These are phyloP conservation scores for Phrixothrix hirtus DNA, from an alignment of 2,888 invertebrate species.

Conservation along the genomic window DNA sequence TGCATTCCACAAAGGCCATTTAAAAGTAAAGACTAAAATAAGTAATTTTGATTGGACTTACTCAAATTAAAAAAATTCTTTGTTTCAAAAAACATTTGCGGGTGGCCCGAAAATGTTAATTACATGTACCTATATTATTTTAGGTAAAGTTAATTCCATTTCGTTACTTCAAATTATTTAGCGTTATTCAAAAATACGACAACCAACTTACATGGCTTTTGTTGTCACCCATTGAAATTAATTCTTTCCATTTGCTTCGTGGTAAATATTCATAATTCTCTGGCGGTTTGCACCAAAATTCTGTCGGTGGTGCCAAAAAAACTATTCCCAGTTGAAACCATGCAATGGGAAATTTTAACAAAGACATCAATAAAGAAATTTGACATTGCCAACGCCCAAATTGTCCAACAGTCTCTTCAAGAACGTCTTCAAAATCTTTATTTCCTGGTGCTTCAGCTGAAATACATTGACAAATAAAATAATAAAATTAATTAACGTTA, in stretches of 20 bases:
- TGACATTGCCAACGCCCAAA: constrained; percentile 65
- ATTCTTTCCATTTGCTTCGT: constrained; percentile 57
- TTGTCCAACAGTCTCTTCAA: constrained; percentile 57
- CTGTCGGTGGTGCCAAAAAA: constrained; percentile 64
- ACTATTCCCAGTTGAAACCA: constrained; percentile 68
- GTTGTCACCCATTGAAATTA: constrained; percentile 38
- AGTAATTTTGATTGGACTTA: too few species aligned
- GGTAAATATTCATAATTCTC: constrained; percentile 40
- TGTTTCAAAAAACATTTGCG: too few species aligned
- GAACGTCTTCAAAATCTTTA: constrained; percentile 1
- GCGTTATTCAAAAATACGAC: too few species aligned
- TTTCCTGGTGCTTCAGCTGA: constrained; percentile 8
- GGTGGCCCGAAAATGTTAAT: too few species aligned
- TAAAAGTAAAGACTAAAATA: too few species aligned
- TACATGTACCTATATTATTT: too few species aligned
- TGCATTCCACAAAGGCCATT: not conserved
- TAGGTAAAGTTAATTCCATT: too few species aligned
- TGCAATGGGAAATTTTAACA: constrained; percentile 63
- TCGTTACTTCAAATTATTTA: too few species aligned
- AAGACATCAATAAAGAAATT: constrained; percentile 60
- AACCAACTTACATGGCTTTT: constrained; percentile 14
- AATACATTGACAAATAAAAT: not conserved
- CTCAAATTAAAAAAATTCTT: too few species aligned
- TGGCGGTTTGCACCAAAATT: constrained; percentile 61
- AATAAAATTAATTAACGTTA: not conserved